Evolutionary conservation across 1,140 invertebrate species (phyloP).

Genomic region (Drosophila tropicalis): DNA sequence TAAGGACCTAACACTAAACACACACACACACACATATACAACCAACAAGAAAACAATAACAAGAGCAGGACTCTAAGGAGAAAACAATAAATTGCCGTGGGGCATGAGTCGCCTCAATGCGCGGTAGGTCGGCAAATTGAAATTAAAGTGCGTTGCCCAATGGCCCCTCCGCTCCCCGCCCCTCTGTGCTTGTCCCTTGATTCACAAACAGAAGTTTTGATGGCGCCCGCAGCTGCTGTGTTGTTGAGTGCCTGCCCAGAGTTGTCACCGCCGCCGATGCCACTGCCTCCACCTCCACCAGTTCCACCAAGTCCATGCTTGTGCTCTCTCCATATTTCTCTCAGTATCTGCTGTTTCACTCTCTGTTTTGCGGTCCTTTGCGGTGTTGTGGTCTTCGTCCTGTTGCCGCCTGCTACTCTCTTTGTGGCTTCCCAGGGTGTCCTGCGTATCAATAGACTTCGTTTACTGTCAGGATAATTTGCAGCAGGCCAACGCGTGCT

Average conservation of each 20-base stretch:
- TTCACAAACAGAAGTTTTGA: slow-evolving; percentile 74
- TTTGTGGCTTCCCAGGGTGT: slow-evolving; percentile 47
- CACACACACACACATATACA: slow-evolving; percentile 30
- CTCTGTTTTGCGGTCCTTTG: slow-evolving; percentile 40
- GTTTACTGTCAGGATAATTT: slow-evolving; percentile 48
- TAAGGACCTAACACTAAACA: slow-evolving; percentile 54
- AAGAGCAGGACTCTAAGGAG: slow-evolving; percentile 55
- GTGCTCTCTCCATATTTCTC: background rate
- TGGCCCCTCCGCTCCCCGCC: background rate
- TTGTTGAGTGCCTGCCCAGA: slow-evolving; percentile 46
- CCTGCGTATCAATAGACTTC: slow-evolving; percentile 64
- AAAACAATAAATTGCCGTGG: slow-evolving; percentile 75
- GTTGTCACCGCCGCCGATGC: slow-evolving; percentile 31
- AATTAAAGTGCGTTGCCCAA: slow-evolving; percentile 69
- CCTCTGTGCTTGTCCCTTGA: background rate
- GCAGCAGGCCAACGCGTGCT: slow-evolving; percentile 28
- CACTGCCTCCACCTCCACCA: slow-evolving; percentile 1
- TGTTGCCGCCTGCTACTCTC: slow-evolving; percentile 23
- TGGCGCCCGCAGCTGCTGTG: slow-evolving; percentile 65
- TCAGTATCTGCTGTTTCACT: slow-evolving; percentile 3
- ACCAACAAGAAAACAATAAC: slow-evolving; percentile 51
- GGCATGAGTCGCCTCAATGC: slow-evolving; percentile 41
- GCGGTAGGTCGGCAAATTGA: slow-evolving; percentile 60
- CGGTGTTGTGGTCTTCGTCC: slow-evolving; percentile 54
- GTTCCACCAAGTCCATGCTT: slow-evolving; percentile 3